Conservation (phyloP, 2,797 vertebrate species). For the Nannoperca australis region DNA sequence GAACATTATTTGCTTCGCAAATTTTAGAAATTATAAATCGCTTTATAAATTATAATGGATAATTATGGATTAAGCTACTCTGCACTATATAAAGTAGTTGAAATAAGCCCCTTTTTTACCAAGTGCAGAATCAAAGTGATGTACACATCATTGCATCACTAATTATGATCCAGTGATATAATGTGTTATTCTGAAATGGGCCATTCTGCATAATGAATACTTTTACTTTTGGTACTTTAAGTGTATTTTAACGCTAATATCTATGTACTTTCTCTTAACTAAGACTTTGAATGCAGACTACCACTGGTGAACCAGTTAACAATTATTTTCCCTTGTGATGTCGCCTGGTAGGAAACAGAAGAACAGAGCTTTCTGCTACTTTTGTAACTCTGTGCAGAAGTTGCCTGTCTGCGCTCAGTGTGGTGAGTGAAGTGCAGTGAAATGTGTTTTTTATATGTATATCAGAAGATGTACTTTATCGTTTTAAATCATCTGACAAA, state of each 20-base stretch:
- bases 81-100: too few species aligned
- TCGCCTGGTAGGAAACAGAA: slow-evolving; percentile 91
- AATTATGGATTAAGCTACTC: not conserved
- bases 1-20: too few species aligned
- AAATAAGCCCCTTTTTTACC: not conserved
- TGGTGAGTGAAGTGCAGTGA: slow-evolving; percentile 86
- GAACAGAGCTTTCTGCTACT: slow-evolving; percentile 98
- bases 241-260: too few species aligned
- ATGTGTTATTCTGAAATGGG: too few species aligned
- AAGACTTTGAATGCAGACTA: too few species aligned
- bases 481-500: not conserved
- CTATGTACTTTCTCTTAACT: too few species aligned
- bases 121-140: not conserved
- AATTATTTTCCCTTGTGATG: slow-evolving; percentile 8
- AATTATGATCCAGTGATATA: not conserved
- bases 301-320: not conserved
- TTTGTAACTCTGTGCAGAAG: slow-evolving; percentile 95
- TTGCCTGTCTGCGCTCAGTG: slow-evolving; percentile 96
- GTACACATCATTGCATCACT: not conserved
- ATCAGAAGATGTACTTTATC: not conserved
- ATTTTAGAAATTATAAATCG: not conserved
- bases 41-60: not conserved
- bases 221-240: not conserved
- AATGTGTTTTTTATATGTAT: not conserved
- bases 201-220: not conserved